Evolutionary conservation across 2,888 invertebrate genomes (phyloP).

Genomic region (Cataglyphis rosenhaueri): DNA sequence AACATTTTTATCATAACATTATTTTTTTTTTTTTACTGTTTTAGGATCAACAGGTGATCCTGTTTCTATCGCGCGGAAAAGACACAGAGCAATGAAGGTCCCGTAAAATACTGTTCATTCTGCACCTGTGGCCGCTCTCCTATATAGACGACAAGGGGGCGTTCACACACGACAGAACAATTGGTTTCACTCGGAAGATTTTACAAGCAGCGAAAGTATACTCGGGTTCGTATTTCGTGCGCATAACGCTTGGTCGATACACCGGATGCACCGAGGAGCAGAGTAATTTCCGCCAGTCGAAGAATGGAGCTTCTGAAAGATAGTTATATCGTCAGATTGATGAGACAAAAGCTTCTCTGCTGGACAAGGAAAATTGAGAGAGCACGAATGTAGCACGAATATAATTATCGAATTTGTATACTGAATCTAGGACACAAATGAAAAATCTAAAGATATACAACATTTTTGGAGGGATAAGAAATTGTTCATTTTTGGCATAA

Average conservation of each 20-base stretch:
- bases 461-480: not conserved
- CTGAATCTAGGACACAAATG: slow-evolving; percentile 1
- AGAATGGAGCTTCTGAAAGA: slow-evolving; percentile 32
- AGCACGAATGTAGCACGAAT: slow-evolving; percentile 36
- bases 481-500: not conserved
- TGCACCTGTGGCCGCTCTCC: slow-evolving; percentile 69
- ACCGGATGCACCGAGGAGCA: slow-evolving; percentile 81
- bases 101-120: slow-evolving; percentile 78
- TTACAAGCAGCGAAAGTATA: slow-evolving; percentile 82
- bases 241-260: slow-evolving; percentile 72
- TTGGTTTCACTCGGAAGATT: slow-evolving; percentile 83
- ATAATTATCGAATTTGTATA: slow-evolving; percentile 40
- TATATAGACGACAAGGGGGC: slow-evolving; percentile 81
- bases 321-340: slow-evolving; percentile 63
- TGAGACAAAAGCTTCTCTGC: slow-evolving; percentile 11
- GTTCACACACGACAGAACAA: slow-evolving; percentile 83
- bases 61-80: not conserved
- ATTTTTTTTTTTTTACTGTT: not conserved
- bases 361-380: slow-evolving; percentile 20
- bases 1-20: slow-evolving; percentile 26
- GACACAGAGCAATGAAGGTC: slow-evolving; percentile 53
- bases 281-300: slow-evolving; percentile 71
- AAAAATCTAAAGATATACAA: slow-evolving; percentile 8
- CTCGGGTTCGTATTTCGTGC: slow-evolving; percentile 61
- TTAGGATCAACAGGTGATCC: not conserved